Conservation (phyloP, 2,888 invertebrate genomes). For the Hirtodrosophila trivittata region DNA sequence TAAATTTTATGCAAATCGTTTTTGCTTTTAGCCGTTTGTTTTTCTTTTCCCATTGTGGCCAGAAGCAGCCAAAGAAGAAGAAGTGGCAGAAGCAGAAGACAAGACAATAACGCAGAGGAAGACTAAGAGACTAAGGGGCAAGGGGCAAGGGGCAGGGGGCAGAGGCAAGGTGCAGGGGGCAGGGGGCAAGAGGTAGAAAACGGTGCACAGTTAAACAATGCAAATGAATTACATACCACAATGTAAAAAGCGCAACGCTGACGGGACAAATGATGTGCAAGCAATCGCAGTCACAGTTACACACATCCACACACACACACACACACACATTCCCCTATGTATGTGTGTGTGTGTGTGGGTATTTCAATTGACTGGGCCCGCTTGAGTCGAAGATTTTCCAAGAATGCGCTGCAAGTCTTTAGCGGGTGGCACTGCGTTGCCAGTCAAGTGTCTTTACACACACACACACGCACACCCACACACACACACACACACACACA, state of each 20-base stretch:
- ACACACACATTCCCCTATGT: conserved; percentile 8
- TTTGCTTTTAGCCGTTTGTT: conserved; percentile 47
- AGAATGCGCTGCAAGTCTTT: conserved; percentile 60
- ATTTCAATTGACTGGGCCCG: conserved; percentile 12
- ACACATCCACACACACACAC: conserved; percentile 20
- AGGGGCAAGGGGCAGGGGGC: too few species aligned
- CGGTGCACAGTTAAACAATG: conserved; percentile 72
- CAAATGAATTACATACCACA: conserved; percentile 73
- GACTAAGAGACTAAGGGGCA: too few species aligned
- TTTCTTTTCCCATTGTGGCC: conserved; percentile 42
- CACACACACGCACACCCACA: conserved; percentile 19
- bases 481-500: conserved; percentile 4
- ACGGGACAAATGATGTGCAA: conserved; percentile 66
- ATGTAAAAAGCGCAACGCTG: conserved; percentile 40
- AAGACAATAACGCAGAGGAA: too few species aligned
- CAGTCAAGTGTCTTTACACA: conserved; percentile 48
- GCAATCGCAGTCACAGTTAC: conserved; percentile 48
- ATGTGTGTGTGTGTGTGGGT: background rate
- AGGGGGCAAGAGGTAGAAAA: conserved; percentile 66
- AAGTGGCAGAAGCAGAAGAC: too few species aligned
- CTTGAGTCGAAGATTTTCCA: conserved; percentile 65
- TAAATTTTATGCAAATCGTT: conserved; percentile 79
- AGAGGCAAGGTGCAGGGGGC: too few species aligned
- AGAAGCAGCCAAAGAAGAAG: too few species aligned
- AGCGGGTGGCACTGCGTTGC: conserved; percentile 56